Conservation (phyloP, 2,888 invertebrate genomes). For the Euzophera pinguis region DNA sequence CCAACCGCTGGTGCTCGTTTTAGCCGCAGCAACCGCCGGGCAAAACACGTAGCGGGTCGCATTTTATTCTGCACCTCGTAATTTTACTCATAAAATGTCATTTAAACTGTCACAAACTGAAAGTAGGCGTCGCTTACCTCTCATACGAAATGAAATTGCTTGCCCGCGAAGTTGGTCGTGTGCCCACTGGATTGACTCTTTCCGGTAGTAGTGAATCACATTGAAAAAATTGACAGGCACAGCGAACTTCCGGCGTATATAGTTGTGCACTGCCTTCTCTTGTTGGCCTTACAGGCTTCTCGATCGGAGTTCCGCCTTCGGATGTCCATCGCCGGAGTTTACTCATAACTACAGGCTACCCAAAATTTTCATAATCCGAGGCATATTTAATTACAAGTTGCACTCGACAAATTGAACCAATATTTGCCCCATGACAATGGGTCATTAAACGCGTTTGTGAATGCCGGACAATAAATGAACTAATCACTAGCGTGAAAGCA, state of each 20-base stretch:
- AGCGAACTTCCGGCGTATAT: slow-evolving; percentile 88
- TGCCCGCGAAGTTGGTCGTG: slow-evolving; percentile 82
- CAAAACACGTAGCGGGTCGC: slow-evolving; percentile 42
- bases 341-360: slow-evolving; percentile 65
- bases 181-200: slow-evolving; percentile 84
- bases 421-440: slow-evolving; percentile 43
- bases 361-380: slow-evolving; percentile 33
- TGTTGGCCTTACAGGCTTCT: slow-evolving; percentile 83
- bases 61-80: slow-evolving; percentile 54
- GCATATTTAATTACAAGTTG: slow-evolving; percentile 46
- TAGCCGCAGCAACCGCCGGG: slow-evolving; percentile 74
- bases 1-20: slow-evolving; percentile 74
- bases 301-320: slow-evolving; percentile 82
- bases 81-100: slow-evolving; percentile 55
- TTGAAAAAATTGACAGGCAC: slow-evolving; percentile 92
- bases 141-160: slow-evolving; percentile 66
- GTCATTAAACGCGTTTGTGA: slow-evolving; percentile 59
- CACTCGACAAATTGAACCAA: slow-evolving; percentile 31
- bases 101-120: slow-evolving; percentile 38
- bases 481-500: slow-evolving; percentile 72
- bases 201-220: slow-evolving; percentile 89
- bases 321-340: slow-evolving; percentile 83
- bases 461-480: slow-evolving; percentile 64
- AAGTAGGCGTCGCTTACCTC: slow-evolving; percentile 58
- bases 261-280: slow-evolving; percentile 86